Base-by-base conservation (phyloP, 35 echinoderm and acorn worm species). In the Chiridota heheva region DNA sequence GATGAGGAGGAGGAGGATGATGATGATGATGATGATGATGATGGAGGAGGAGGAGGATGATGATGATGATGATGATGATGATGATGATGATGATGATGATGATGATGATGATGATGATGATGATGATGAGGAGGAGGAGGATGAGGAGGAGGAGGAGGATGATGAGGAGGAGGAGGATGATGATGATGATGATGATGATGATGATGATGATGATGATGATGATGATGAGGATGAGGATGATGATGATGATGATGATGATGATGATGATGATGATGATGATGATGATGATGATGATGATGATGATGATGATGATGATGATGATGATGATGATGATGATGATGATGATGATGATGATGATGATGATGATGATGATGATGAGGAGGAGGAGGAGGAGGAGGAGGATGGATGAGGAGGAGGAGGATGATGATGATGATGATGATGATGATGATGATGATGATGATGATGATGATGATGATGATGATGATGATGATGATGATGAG, bases 351-450 rank as follows among this genome's bases (percentile, higher is more conserved):
- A 0, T 65, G 61, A 30, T 65, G 61, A 2, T 1, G 61, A 2
- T 65, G 61, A 65, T 65, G 61, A 65, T 65, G 61, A 65, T 65
- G 61, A 65, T 65, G n/a, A n/a, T n/a, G n/a, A n/a, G n/a, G n/a
- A n/a, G n/a, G n/a, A n/a, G n/a, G n/a, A n/a, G n/a, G n/a, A n/a
- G n/a, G n/a, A n/a, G n/a, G n/a, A n/a, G n/a, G n/a, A n/a, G n/a
- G n/a, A n/a, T n/a, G n/a, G n/a, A n/a, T n/a, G n/a, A n/a, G n/a
- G n/a, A n/a, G n/a, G n/a, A n/a, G n/a, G n/a, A n/a, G n/a, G n/a
- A n/a, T n/a, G n/a, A n/a, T n/a, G n/a, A n/a, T n/a, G n/a, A n/a
- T n/a, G n/a, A n/a, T n/a, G n/a, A n/a, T n/a, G 61, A 65, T 65
- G 61, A 65, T 65, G 61, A 65, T 65, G 2, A 65, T 65, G 61